Evolutionary conservation across 35 echinoderm and acorn worm species (phyloP), one percentile per base, ranked within the genome.

Genomic region (Acanthaster planci): DNA sequence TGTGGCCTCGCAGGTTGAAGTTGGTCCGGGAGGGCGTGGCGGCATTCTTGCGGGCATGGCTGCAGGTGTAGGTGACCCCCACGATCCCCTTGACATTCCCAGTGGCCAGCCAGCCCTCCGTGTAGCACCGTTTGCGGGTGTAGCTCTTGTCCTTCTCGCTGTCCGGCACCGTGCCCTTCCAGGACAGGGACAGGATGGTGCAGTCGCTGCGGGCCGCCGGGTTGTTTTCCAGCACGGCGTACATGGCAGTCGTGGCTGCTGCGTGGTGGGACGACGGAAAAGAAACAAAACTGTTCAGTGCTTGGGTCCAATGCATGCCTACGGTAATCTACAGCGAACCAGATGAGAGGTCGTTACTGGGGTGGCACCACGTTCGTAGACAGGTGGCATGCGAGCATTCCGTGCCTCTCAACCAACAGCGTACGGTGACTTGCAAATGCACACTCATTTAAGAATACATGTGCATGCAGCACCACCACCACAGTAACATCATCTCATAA

Each of bases 101-200:
- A 3, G 92, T 98, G 7, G 95, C 95, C 14, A 98, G 86, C 95
- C 95, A 98, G 18, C 95, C 95, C 79, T 98, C 92, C 2, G 95
- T 94, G 52, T 88, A 93, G 47, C 88, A 88, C 22, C 95, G 75
- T 40, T 98, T 98, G 10, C 95, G 76, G 6, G 92, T 93, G 68
- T 94, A 93, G 40, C 86, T 98, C 57, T 98, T 98, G 75, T 98
- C 95, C 59, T 98, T 98, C 75, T 98, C 95, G 58, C 91, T 98
- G 15, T 77, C 77, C 8, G 95, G 95, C n/a, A 98, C 95, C 2
- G 95, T 91, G 29, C 95, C 95, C 52, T 98, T 98, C 95, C 95
- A 98, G 1, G 92, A 98, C 37, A 98, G 82, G 23, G 95, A 98
- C 35, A 93, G 78, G 14, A 98, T 98, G 54, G 92, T 86, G 78